Conservation (phyloP, 2,797 vertebrate species). For the Calcarius lapponicus region DNA sequence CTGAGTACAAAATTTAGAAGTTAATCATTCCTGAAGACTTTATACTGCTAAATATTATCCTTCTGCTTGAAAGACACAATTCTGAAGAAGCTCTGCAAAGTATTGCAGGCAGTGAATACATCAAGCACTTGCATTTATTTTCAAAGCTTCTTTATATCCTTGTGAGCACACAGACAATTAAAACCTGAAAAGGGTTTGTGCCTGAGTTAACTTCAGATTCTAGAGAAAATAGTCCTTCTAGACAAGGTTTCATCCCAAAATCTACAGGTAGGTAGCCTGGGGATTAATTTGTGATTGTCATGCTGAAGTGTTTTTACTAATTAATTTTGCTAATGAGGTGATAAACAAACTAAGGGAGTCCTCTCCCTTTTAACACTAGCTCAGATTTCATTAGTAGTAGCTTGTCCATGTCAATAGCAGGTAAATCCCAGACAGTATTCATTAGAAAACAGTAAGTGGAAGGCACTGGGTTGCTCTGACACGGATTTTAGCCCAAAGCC, state of each 20-base stretch:
- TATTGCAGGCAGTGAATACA: neutral
- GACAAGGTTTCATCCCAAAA: neutral
- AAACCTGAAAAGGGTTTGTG: neutral
- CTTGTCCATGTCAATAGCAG: neutral
- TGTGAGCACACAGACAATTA: neutral
- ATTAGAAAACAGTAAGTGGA: neutral
- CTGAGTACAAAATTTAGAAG: neutral
- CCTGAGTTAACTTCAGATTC: neutral
- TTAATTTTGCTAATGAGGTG: conserved; percentile 68
- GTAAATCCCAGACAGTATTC: conserved; percentile 2
- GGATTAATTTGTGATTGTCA: conserved; percentile 42
- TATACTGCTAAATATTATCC: neutral
- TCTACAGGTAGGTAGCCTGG: conserved; percentile 37
- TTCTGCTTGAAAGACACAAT: neutral
- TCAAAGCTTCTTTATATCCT: neutral
- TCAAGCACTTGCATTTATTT: conserved; percentile 6
- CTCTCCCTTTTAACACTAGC: conserved; percentile 18
- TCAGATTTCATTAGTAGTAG: conserved; percentile 45
- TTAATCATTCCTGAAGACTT: neutral
- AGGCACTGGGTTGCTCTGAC: neutral
- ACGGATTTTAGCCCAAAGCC: neutral
- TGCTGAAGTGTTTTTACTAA: conserved; percentile 42
- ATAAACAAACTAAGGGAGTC: conserved; percentile 40
- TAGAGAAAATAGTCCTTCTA: neutral
- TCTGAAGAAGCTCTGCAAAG: neutral